Base-by-base conservation (phyloP, 2,888 invertebrate genomes). In the Clanis bilineata region DNA sequence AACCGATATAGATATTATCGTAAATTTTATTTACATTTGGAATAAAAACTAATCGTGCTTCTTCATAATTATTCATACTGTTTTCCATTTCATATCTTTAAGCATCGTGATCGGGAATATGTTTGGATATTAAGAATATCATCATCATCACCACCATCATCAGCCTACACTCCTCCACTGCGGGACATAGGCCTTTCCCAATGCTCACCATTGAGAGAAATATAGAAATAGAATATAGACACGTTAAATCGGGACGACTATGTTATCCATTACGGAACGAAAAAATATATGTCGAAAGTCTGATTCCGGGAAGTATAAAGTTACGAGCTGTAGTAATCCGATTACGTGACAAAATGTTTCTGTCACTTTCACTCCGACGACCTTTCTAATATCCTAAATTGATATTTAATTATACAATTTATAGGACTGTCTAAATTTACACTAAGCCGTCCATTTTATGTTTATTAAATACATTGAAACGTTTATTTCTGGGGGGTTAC, bases 261-360 rank as follows among this genome's bases (percentile, higher is more conserved):
- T 39, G 38, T 54, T 58, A 57, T 57, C 63, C 59, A 63, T 62
- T 60, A 62, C 47, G 58, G 59, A 56, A 63, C 56, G 60, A 57
- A 64, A 69, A 76, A 73, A 70, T 61, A 64, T 58, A 68, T 57
- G 65, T 71, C 43, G 54, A 55, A 61, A 64, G 67, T 67, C 65
- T 66, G 68, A 71, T 72, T 72, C 71, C 69, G 67, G 68, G 64
- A 63, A 61, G 71, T 71, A 70, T 66, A 65, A 68, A 74, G 74
- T 76, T 77, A 73, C 65, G 70, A 72, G 70, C 70, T 72, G 72
- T 68, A 71, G 76, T 84, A 85, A 85, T 85, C 80, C 76, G 77
- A 82, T 85, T 85, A 83, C 73, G 73, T 72, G 76, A 79, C 78
- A 80, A 82, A 85, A 83, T 80, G 77, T 75, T 64, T 72, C 71